phyloP scores from a whole-genome alignment of 1,140 invertebrate genomes.

The Leptinotarsa defecta region DNA sequence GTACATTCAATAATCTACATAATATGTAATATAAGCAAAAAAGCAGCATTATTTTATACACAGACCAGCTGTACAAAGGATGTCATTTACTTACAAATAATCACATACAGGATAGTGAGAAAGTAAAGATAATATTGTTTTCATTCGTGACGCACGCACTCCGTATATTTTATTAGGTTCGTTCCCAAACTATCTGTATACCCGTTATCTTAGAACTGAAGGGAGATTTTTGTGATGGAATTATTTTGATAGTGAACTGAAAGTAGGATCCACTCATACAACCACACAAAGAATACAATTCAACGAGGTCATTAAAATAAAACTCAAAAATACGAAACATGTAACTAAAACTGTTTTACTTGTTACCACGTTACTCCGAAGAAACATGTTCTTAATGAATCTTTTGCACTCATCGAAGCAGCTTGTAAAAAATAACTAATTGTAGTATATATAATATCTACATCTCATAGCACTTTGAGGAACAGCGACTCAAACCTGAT shows the following conservation, averaged over 20 bases:
- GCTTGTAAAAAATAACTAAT: slow-evolving; percentile 33
- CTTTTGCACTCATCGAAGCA: background rate
- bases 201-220: too few relatives aligned
- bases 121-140: background rate
- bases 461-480: background rate
- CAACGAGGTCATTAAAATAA: background rate
- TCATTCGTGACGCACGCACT: background rate
- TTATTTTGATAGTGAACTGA: background rate
- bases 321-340: slow-evolving; percentile 24
- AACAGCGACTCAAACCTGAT: too few relatives aligned
- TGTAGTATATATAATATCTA: slow-evolving; percentile 10
- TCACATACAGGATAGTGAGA: slow-evolving; percentile 7
- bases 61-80: slow-evolving; percentile 25
- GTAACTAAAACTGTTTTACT: slow-evolving; percentile 33
- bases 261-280: slow-evolving; percentile 34
- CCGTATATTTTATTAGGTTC: too few relatives aligned
- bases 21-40: slow-evolving; percentile 32
- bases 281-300: slow-evolving; percentile 34
- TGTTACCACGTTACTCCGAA: slow-evolving; percentile 34
- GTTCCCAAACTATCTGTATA: too few relatives aligned
- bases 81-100: slow-evolving; percentile 20
- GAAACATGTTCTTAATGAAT: background rate
- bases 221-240: background rate
- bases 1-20: slow-evolving; percentile 37
- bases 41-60: too few relatives aligned